These are phyloP conservation scores for Nipponia nippon DNA, from an alignment of 2,113 vertebrate genomes.

Conservation along the genomic window DNA sequence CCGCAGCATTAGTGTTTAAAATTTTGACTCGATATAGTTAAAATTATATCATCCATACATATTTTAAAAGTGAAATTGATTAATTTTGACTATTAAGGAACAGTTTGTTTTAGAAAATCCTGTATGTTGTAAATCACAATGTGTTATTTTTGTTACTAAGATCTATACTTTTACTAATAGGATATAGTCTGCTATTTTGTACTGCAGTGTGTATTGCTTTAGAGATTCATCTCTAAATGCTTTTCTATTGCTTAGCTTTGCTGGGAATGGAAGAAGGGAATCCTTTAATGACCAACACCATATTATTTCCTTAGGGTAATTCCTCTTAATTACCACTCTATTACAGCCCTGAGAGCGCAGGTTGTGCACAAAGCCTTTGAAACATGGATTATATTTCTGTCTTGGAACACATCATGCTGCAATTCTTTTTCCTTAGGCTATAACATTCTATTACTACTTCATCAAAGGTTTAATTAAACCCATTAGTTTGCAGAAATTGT, in stretches of 20 bases:
- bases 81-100: not conserved
- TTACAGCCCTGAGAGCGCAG: not conserved
- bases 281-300: slow-evolving; percentile 19
- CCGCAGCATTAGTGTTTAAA: not conserved
- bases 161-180: not conserved
- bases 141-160: not conserved
- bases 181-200: not conserved
- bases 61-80: not conserved
- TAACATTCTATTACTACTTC: slow-evolving; percentile 23
- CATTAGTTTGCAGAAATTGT: slow-evolving; percentile 7
- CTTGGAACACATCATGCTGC: slow-evolving; percentile 14
- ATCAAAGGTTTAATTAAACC: slow-evolving; percentile 44
- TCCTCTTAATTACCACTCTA: slow-evolving; percentile 35
- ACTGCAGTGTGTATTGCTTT: not conserved
- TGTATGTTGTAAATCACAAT: not conserved
- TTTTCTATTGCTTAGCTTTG: not conserved
- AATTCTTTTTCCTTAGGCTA: slow-evolving; percentile 41
- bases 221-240: not conserved
- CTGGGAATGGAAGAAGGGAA: not conserved
- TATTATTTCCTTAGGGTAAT: slow-evolving; percentile 46
- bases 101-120: not conserved
- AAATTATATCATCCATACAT: not conserved
- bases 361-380: slow-evolving; percentile 20
- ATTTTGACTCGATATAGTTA: not conserved
- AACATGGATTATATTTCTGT: slow-evolving; percentile 6